Conservation (phyloP, 1,140 invertebrate species). For the Tetragonula clypearis region DNA sequence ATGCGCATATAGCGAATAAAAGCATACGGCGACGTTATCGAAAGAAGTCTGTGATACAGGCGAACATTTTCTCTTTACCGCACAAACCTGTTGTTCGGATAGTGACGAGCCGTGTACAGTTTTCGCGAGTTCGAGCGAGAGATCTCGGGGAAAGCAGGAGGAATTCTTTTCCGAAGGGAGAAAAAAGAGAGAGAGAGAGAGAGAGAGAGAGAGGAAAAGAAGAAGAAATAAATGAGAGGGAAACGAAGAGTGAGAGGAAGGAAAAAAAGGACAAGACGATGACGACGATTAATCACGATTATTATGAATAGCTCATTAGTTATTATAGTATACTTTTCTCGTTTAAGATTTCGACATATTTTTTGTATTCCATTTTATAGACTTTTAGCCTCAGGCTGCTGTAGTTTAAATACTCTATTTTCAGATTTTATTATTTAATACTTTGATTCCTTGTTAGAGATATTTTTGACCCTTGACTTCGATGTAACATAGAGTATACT, state of each 20-base stretch:
- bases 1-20: slow-evolving; percentile 2
- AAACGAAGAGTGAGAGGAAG: neutral
- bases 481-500: slow-evolving; percentile 13
- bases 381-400: slow-evolving; percentile 37
- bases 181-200: neutral
- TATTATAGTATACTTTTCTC: slow-evolving; percentile 50
- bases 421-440: slow-evolving; percentile 56
- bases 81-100: slow-evolving; percentile 43
- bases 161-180: neutral
- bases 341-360: slow-evolving; percentile 51
- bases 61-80: slow-evolving; percentile 55
- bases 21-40: slow-evolving; percentile 38
- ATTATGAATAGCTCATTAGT: slow-evolving; percentile 41
- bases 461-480: slow-evolving; percentile 11
- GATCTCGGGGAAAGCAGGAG: neutral
- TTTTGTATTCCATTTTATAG: slow-evolving; percentile 55
- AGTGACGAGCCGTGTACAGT: neutral
- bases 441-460: slow-evolving; percentile 32
- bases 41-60: slow-evolving; percentile 61
- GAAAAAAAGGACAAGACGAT: neutral
- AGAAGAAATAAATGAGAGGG: neutral
- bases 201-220: neutral
- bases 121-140: neutral
- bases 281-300: neutral
- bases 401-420: slow-evolving; percentile 61